Conservation (phyloP, 1,140 invertebrate species). For the Eupeodes corollae region DNA sequence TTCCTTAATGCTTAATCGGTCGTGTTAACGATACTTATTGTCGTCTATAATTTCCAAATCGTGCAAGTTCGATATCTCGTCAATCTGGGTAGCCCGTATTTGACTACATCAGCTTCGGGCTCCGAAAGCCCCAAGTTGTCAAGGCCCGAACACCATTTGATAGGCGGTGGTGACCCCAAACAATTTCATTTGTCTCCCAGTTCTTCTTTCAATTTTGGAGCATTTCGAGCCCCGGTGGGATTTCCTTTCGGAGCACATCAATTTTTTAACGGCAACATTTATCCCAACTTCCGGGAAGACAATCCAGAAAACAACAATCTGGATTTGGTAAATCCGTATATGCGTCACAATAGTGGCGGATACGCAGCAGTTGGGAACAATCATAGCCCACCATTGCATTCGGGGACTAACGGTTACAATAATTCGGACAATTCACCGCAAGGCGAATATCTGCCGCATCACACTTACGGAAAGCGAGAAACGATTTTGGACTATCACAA, state of each 20-base stretch:
- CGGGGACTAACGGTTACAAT: conserved; percentile 8
- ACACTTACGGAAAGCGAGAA: conserved; percentile 9
- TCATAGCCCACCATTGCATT: conserved; percentile 10
- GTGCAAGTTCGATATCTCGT: neutral
- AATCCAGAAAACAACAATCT: conserved; percentile 10
- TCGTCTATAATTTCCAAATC: no score
- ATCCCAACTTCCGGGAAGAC: neutral
- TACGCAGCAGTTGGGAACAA: conserved; percentile 15
- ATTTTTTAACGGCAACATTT: neutral
- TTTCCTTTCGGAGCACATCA: neutral
- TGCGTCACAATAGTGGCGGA: conserved; percentile 31
- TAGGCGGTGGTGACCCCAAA: no score
- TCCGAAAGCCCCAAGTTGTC: conserved; percentile 6
- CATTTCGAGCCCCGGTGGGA: conserved; percentile 2
- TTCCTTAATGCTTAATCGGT: no score
- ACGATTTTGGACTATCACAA: conserved; percentile 26
- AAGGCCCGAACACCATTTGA: neutral
- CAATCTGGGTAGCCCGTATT: conserved; percentile 37
- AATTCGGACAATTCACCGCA: neutral
- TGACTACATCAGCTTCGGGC: conserved; percentile 22
- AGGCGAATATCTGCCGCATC: conserved; percentile 29
- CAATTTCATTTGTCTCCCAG: neutral
- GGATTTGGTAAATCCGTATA: conserved; percentile 36
- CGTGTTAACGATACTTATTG: no score
- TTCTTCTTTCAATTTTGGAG: conserved; percentile 4